Conservation (phyloP, 2,888 invertebrate genomes). For the Saturnia pavonia region DNA sequence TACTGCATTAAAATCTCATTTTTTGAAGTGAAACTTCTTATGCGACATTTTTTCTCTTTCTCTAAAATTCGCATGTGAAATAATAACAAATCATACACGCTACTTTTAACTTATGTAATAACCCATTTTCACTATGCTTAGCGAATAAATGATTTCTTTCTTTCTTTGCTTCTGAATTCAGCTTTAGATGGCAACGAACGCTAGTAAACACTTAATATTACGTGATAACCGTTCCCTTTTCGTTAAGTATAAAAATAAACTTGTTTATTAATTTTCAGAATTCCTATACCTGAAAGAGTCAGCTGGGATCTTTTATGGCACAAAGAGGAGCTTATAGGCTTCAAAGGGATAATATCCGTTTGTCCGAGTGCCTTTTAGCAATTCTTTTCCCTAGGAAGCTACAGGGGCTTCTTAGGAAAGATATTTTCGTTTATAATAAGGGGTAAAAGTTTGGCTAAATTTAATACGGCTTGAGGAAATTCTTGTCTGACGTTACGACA, state of each 20-base stretch:
- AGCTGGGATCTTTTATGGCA: neutral
- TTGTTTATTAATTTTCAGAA: conserved; percentile 1
- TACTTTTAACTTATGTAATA: too few relatives aligned
- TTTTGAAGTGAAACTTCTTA: too few relatives aligned
- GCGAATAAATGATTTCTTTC: too few relatives aligned
- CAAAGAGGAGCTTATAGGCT: conserved; percentile 4
- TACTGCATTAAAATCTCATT: too few relatives aligned
- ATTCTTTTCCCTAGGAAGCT: neutral
- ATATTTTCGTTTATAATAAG: neutral
- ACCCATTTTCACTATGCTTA: too few relatives aligned
- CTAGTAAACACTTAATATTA: neutral
- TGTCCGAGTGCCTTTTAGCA: conserved; percentile 2
- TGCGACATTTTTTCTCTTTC: too few relatives aligned
- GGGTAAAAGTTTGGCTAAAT: neutral
- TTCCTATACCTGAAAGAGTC: neutral
- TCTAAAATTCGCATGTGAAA: too few relatives aligned
- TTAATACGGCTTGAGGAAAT: neutral
- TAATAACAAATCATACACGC: too few relatives aligned
- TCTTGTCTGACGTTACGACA: neutral
- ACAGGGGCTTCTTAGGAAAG: neutral
- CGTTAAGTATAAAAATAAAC: neutral
- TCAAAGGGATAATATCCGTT: conserved; percentile 8
- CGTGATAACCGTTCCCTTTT: neutral
- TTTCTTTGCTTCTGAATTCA: neutral
- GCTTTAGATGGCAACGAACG: neutral